These are phyloP conservation scores for Acronicta leporina DNA, from an alignment of 2,888 invertebrate species.

Conservation along the genomic window DNA sequence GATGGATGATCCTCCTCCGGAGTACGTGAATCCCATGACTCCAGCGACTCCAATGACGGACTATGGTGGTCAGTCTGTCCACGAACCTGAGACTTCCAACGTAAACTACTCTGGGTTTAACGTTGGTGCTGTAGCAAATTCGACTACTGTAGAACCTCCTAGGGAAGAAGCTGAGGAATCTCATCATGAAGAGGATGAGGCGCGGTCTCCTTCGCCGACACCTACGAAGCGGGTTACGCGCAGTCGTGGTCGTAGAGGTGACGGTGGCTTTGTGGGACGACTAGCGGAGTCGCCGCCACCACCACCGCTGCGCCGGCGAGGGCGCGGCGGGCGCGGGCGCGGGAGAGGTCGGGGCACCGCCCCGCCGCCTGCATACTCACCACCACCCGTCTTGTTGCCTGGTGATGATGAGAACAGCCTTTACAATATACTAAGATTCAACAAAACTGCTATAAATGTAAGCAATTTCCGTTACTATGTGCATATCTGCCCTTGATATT, in stretches of 20 bases:
- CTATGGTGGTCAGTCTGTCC: conserved; percentile 85
- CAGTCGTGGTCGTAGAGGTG: conserved; percentile 89
- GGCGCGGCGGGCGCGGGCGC: conserved; percentile 78
- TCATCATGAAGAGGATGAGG: conserved; percentile 75
- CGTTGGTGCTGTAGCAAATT: conserved; percentile 73
- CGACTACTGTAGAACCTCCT: conserved; percentile 72
- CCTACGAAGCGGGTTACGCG: conserved; percentile 91
- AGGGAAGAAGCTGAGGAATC: conserved; percentile 79
- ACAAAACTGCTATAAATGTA: conserved; percentile 94
- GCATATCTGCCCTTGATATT: no score
- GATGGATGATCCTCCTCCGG: conserved; percentile 97
- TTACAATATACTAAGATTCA: conserved; percentile 95
- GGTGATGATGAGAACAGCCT: conserved; percentile 95
- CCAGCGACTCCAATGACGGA: conserved; percentile 88
- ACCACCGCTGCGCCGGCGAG: conserved; percentile 79
- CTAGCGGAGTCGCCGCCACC: conserved; percentile 86
- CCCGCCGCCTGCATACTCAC: conserved; percentile 85
- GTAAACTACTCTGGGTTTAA: conserved; percentile 82
- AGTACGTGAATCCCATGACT: conserved; percentile 93
- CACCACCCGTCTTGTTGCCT: conserved; percentile 84
- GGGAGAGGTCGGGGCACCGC: conserved; percentile 82
- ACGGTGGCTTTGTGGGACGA: conserved; percentile 82
- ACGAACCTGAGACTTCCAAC: conserved; percentile 86
- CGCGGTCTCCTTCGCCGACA: conserved; percentile 89
- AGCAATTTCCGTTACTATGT: conserved; percentile 55